A percentile compares a stretch with the other conserved stretches of the same genome.
Evolutionary conservation across 2,888 invertebrate genomes (phyloP).

Genomic region (Megastigmus dorsalis): DNA sequence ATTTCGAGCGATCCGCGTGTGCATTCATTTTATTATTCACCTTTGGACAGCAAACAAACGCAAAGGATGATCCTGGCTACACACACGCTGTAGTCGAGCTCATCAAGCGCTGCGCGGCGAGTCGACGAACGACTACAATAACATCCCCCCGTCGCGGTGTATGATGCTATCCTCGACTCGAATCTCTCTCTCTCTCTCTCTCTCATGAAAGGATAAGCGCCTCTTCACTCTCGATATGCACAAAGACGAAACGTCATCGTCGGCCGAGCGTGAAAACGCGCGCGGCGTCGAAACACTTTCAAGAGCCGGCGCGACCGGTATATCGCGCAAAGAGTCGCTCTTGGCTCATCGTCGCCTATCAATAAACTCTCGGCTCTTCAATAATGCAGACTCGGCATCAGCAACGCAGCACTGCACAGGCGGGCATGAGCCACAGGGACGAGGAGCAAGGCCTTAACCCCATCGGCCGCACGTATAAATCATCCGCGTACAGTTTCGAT

Average conservation of each 20-base stretch:
- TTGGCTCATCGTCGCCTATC: slow-evolving; percentile 18
- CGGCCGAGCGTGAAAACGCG: slow-evolving; percentile 17
- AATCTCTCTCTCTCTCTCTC: too few species aligned
- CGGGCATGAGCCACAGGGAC: not conserved
- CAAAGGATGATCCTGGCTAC: too few species aligned
- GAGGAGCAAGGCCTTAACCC: slow-evolving; percentile 28
- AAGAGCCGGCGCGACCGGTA: too few species aligned
- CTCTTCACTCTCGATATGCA: too few species aligned
- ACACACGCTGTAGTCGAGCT: not conserved
- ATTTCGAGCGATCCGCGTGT: too few species aligned
- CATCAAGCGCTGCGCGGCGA: too few species aligned
- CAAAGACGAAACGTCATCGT: not conserved
- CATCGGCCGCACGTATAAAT: slow-evolving; percentile 26
- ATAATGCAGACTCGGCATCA: not conserved
- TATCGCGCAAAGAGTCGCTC: too few species aligned
- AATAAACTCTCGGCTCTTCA: not conserved
- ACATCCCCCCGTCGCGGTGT: too few species aligned
- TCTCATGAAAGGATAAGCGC: too few species aligned
- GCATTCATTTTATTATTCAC: not conserved
- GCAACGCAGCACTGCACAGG: not conserved
- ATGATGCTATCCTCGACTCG: too few species aligned
- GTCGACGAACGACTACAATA: too few species aligned
- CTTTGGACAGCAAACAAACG: not conserved
- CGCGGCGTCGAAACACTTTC: slow-evolving; percentile 17
- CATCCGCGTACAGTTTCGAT: slow-evolving; percentile 36